Evolutionary conservation across 30 jellyfish, hydroid and myxozoan genomes (phyloP), one percentile per base, ranked within the genome.

Genomic region (Catostylus mosaicus): DNA sequence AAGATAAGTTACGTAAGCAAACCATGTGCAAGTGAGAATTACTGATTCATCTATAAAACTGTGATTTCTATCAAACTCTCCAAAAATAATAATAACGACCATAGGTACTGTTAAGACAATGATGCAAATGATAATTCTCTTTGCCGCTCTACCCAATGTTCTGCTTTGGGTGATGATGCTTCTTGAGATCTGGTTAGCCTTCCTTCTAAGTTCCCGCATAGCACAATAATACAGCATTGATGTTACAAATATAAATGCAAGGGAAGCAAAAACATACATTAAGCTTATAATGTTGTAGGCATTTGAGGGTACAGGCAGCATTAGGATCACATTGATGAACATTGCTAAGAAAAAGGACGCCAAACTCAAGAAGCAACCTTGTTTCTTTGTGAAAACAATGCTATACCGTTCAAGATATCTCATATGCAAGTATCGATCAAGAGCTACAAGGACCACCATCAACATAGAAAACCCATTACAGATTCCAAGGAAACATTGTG

Each of bases 361-460:
- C 14, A 7, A 7, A 40, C 7, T 26, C 67, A 52, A 3, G 29
- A 10, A 20, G 30, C 19, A n/a, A 3, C 67, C 67, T 52, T 26
- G 67, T 7, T 20, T 10, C 29, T 52, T n/a, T 10, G 67, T 52
- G 29, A 52, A 52, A 7, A 52, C 19, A 3, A 52, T 10, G 29
- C 24, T 3, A 26, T 52, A 52, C 19, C 67, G 24, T 52, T 52
- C 67, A 3, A 52, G 19, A 26, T 7, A 52, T 26, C 7, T 52
- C 67, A 52, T 52, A 26, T 52, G 67, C 7, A 52, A 26, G 67
- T 52, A 52, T 20, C 67, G 67, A 52, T 52, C 67, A 16, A 20
- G 23, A 3, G 67, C 67, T 52, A 52, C 19, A 6, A 52, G 67
- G 3, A n/a, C 27, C 3, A 52, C 30, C 67, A 52, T 52, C 19